These are phyloP conservation scores for Arvicanthis niloticus DNA, from an alignment of 2,113 vertebrate species.

Conservation along the genomic window DNA sequence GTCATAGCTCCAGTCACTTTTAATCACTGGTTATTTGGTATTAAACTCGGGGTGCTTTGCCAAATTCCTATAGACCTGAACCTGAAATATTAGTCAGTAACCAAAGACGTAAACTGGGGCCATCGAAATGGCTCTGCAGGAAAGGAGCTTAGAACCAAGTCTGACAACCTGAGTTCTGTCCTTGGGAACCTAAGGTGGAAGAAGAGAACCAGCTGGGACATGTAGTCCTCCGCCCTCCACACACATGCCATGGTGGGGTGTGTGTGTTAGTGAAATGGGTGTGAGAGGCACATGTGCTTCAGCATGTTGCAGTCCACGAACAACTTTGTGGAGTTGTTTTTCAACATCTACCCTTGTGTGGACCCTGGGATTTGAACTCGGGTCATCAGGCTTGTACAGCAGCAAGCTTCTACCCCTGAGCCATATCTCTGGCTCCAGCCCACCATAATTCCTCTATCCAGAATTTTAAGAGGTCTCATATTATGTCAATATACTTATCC, in stretches of 20 bases:
- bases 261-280: not conserved
- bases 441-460: not conserved
- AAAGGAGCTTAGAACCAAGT: not conserved
- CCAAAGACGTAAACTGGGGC: not conserved
- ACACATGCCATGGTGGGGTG: too few species aligned
- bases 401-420: not conserved
- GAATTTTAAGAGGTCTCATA: constrained; percentile 27
- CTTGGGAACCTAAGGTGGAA: not conserved
- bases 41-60: not conserved
- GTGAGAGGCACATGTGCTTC: too few species aligned
- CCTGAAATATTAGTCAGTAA: constrained; percentile 10
- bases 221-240: not conserved
- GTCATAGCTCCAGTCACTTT: not conserved
- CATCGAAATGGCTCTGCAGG: not conserved
- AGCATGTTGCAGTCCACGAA: not conserved
- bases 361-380: not conserved
- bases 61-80: constrained; percentile 16
- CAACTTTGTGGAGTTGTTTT: not conserved
- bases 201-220: not conserved
- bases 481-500: not conserved
- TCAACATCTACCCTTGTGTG: not conserved
- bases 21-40: not conserved
- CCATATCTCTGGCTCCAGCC: not conserved
- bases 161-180: not conserved
- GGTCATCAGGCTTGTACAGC: not conserved